Conservation (phyloP, 2,113 vertebrate genomes). For the Paraplagusia blochii region DNA sequence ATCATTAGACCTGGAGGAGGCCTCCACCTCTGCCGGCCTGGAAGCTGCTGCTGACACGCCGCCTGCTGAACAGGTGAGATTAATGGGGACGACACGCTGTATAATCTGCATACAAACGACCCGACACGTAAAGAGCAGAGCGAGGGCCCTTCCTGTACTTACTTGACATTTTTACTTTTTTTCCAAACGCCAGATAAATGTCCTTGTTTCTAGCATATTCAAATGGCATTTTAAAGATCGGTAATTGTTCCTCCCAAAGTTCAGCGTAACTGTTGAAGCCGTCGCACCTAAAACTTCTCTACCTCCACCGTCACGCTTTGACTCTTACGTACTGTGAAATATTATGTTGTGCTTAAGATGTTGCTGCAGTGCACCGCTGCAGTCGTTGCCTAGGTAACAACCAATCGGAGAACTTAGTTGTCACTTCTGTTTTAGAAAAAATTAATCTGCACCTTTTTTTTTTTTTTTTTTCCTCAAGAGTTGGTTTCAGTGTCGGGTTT, state of each 20-base stretch:
- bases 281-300: background rate
- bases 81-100: background rate
- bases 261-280: no score
- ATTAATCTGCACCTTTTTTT: no score
- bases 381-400: slow-evolving; percentile 1
- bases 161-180: background rate
- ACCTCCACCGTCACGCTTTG: no score
- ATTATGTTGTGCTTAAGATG: background rate
- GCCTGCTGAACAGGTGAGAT: slow-evolving; percentile 59
- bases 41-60: slow-evolving; percentile 21
- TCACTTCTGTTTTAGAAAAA: no score
- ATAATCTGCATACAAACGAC: background rate
- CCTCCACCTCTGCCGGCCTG: slow-evolving; percentile 17
- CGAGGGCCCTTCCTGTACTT: no score
- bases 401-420: background rate
- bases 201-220: no score
- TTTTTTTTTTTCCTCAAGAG: no score
- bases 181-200: background rate
- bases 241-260: no score
- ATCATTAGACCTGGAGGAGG: slow-evolving; percentile 10
- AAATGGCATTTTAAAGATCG: no score
- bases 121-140: background rate
- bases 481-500: no score
- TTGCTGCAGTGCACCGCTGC: background rate
- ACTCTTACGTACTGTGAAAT: background rate